Percentiles rank a stretch among this genome's conserved stretches.
Evolutionary conservation across 2,888 invertebrate genomes (phyloP).

Genomic region (Encarsia formosa): DNA sequence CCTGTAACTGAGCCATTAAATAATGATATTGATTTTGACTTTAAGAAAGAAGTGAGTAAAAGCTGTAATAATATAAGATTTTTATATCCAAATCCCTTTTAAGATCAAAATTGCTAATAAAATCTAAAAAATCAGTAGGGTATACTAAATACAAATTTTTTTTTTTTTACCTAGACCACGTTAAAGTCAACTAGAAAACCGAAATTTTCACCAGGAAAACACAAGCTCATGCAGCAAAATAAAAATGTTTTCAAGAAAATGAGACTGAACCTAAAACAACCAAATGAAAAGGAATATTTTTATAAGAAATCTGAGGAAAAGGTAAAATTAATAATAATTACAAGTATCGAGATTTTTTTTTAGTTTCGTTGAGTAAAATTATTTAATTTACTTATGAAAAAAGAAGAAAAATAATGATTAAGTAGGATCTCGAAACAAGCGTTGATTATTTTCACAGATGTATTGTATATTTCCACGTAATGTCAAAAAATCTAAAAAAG

Average conservation of each 20-base stretch:
- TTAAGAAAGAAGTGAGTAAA: constrained; percentile 32
- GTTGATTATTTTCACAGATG: not conserved
- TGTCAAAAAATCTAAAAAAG: not conserved
- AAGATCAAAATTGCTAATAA: not conserved
- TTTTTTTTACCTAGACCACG: not conserved
- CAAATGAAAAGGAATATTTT: not conserved
- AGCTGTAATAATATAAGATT: not conserved
- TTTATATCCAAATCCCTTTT: too few species aligned
- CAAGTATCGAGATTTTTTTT: not conserved
- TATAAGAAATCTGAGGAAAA: not conserved
- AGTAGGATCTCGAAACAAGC: not conserved
- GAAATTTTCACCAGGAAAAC: not conserved
- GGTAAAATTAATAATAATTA: not conserved
- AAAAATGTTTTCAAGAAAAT: not conserved
- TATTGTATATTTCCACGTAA: not conserved
- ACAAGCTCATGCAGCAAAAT: not conserved
- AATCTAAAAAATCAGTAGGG: not conserved
- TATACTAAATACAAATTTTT: not conserved
- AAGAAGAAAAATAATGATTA: constrained; percentile 23
- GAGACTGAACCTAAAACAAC: not conserved
- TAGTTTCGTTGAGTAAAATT: constrained; percentile 21
- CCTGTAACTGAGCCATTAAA: constrained; percentile 68
- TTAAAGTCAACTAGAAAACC: constrained; percentile 39
- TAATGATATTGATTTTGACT: constrained; percentile 38
- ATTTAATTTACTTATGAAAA: too few species aligned